Conservation (phyloP, 35 echinoderm and acorn worm species). For the Apostichopus californicus region DNA sequence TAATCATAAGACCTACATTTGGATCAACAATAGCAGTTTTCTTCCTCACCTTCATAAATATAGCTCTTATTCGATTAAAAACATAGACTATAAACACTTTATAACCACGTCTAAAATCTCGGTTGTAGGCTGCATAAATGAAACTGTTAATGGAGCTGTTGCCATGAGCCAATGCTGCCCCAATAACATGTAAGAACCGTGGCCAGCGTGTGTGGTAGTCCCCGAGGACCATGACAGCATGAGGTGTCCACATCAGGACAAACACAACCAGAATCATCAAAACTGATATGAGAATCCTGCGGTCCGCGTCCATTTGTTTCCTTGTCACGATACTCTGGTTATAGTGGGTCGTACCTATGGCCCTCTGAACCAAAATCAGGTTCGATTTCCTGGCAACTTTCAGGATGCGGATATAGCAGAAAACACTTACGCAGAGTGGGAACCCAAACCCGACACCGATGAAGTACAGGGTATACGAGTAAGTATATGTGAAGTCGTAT, state of each 20-base stretch:
- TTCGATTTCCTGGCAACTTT: slow-evolving; percentile 35
- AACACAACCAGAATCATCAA: slow-evolving; percentile 79
- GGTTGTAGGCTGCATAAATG: slow-evolving; percentile 30
- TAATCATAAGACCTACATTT: not conserved
- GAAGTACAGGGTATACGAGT: slow-evolving; percentile 80
- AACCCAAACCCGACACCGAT: slow-evolving; percentile 54
- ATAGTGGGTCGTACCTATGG: not conserved
- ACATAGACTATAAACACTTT: not conserved
- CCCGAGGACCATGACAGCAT: slow-evolving; percentile 69
- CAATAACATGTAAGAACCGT: slow-evolving; percentile 62
- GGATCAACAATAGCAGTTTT: not conserved
- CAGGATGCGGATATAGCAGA: slow-evolving; percentile 64
- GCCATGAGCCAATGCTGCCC: slow-evolving; percentile 57
- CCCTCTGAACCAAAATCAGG: not conserved
- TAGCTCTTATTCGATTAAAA: not conserved
- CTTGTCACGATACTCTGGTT: not conserved
- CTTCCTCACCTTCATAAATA: not conserved
- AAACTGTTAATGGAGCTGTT: slow-evolving; percentile 86
- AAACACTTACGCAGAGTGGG: slow-evolving; percentile 31
- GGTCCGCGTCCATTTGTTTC: slow-evolving; percentile 53
- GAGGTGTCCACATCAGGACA: slow-evolving; percentile 79
- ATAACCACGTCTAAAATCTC: slow-evolving; percentile 25
- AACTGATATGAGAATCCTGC: slow-evolving; percentile 66
- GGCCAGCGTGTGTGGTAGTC: slow-evolving; percentile 59
- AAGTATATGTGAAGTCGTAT: slow-evolving; percentile 68